These are phyloP conservation scores for Boleophthalmus pectinirostris DNA, from an alignment of 2,113 vertebrate genomes.

Conservation along the genomic window DNA sequence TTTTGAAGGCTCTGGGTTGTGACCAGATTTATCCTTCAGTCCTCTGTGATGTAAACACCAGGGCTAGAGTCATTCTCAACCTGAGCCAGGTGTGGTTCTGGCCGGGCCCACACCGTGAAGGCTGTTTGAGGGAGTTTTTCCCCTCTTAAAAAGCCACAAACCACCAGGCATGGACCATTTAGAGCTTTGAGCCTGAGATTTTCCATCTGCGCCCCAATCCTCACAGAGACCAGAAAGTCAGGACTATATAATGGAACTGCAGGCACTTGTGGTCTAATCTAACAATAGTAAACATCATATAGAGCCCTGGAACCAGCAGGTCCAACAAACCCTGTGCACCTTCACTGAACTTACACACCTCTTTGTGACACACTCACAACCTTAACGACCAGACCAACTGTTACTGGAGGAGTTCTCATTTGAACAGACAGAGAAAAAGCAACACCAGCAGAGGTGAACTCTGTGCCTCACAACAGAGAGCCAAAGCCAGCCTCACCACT, in stretches of 20 bases:
- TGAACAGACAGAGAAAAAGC: too few relatives aligned
- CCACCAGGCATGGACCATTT: constrained; percentile 6
- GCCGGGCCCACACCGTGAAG: background rate
- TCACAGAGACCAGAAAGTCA: background rate
- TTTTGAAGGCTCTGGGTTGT: background rate
- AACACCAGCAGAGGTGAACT: background rate
- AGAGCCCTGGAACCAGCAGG: background rate
- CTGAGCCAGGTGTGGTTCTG: constrained; percentile 7
- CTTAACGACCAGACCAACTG: too few relatives aligned
- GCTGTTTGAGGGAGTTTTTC: background rate
- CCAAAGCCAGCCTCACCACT: background rate
- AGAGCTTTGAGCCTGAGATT: background rate
- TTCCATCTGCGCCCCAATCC: background rate
- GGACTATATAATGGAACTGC: background rate
- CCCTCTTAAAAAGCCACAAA: constrained; percentile 10
- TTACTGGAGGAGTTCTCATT: too few relatives aligned
- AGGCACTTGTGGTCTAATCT: background rate
- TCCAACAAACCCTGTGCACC: too few relatives aligned
- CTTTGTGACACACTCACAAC: too few relatives aligned
- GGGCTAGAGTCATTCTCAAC: background rate
- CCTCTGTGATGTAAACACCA: background rate
- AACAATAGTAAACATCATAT: background rate
- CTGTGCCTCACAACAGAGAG: background rate
- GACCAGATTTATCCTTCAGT: background rate
- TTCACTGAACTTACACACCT: too few relatives aligned